A percentile compares a stretch with the other conserved stretches of the same genome.
These are phyloP conservation scores for Chionodraco myersi DNA, from an alignment of 2,113 vertebrate genomes.

Conservation along the genomic window DNA sequence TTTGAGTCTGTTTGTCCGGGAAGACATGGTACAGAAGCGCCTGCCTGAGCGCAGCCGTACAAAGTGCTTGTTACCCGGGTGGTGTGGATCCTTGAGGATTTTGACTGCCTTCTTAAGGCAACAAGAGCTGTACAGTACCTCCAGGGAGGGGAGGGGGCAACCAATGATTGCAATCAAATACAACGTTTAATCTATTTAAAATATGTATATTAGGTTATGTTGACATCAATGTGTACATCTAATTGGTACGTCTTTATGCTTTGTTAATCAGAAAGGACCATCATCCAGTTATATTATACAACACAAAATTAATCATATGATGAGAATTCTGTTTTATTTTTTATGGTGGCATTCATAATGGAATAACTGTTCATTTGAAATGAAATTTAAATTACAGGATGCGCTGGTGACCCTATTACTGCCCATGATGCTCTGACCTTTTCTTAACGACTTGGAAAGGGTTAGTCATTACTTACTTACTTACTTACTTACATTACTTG, in stretches of 20 bases:
- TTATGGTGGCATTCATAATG: neutral
- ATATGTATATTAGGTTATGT: neutral
- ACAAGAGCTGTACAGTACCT: too few species aligned
- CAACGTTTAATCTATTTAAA: neutral
- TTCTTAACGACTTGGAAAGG: constrained; percentile 39
- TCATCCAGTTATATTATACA: neutral
- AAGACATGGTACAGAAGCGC: too few species aligned
- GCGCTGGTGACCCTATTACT: constrained; percentile 10
- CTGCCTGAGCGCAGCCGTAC: too few species aligned
- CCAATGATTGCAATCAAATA: constrained; percentile 24
- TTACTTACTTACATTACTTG: neutral
- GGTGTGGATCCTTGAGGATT: too few species aligned
- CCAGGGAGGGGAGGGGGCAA: too few species aligned
- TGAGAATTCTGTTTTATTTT: neutral
- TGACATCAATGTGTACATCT: neutral
- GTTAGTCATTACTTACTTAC: constrained; percentile 57
- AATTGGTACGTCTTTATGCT: too few species aligned
- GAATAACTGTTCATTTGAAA: constrained; percentile 25
- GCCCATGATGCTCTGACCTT: constrained; percentile 55
- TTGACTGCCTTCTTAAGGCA: too few species aligned
- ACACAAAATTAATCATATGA: neutral
- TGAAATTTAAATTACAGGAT: constrained; percentile 47
- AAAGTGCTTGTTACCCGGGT: too few species aligned
- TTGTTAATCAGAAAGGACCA: neutral
- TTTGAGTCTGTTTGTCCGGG: too few species aligned